Conservation (phyloP, 2,797 vertebrate genomes). For the Acipenser oxyrinchus region DNA sequence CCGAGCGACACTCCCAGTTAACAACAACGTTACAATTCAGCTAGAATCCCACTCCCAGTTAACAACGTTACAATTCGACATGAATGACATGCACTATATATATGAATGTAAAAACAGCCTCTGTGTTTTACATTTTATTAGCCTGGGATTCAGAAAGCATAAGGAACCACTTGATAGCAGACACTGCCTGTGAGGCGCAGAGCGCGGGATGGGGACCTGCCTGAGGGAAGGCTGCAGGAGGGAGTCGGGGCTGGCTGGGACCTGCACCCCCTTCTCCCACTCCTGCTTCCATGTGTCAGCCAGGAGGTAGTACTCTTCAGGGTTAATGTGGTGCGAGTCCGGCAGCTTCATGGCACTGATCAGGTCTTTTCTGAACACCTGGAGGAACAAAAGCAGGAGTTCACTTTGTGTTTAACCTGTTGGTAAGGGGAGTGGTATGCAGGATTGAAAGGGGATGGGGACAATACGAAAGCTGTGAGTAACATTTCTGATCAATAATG, state of each 20-base stretch:
- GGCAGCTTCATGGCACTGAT: slow-evolving; percentile 98
- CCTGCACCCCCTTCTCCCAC: slow-evolving; percentile 98
- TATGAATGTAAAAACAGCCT: no score
- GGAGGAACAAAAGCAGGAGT: neutral
- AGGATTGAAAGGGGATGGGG: neutral
- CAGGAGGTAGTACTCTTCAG: slow-evolving; percentile 88
- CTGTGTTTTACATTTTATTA: neutral
- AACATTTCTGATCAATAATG: no score
- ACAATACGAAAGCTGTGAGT: no score
- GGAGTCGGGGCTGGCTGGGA: slow-evolving; percentile 82
- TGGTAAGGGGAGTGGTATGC: no score
- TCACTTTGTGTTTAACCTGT: no score
- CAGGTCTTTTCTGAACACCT: slow-evolving; percentile 98
- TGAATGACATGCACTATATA: no score
- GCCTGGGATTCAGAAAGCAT: slow-evolving; percentile 14
- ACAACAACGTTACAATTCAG: neutral
- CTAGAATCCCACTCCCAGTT: no score
- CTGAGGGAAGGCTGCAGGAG: slow-evolving; percentile 85
- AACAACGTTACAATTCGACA: no score
- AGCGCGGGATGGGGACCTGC: slow-evolving; percentile 40
- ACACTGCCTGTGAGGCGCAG: neutral
- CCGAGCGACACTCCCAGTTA: neutral
- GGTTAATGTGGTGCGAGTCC: slow-evolving; percentile 83
- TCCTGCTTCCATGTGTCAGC: slow-evolving; percentile 93
- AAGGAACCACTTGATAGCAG: no score